Base-by-base conservation (phyloP, 1,140 invertebrate species). In the Camponotus pennsylvanicus region DNA sequence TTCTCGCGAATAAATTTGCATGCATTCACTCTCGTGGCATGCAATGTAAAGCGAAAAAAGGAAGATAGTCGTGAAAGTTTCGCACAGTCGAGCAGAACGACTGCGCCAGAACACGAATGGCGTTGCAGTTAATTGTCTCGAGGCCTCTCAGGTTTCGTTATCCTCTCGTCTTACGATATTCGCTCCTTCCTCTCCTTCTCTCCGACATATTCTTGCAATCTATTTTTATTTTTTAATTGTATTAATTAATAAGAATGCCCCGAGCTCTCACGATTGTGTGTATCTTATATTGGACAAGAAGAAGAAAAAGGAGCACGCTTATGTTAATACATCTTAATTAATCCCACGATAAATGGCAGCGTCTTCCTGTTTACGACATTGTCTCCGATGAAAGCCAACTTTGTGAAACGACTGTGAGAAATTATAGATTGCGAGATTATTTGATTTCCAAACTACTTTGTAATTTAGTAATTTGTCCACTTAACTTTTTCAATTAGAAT, bases 51-150 rank as follows among this genome's bases (percentile, higher is more conserved):
- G 21, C 27, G 52, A 88, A 88, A 61, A 85, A 89, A 85, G 69
- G 80, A 52, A 85, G 80, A 21, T 57, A 52, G 45, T 85, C 80
- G 87, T 70, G 87, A 89, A 88, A 89, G 88, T 89, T 88, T 88
- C 67, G 82, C 87, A 85, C 69, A 79, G 82, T 85, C 75, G 61
- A 89, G 75, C 75, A 76, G 87, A 88, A 89, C 88, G 73, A 64
- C 73, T 85, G 13, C 55, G 27, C 45, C 52, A 57, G 61, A 55
- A 49, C 69, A 69, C 69, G 64, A 70, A 59, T 52, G 52, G 57
- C 55, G 9, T 64, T 83, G 82, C 66, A 71, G 59, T 79, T 88
- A 89, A 89, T 89, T 89, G 82, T 89, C 88, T 75, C 73, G 82
- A 34, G 27, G 52, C 64, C 73, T 85, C 71, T 71, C 79, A 63